Evolutionary conservation across 2,888 invertebrate genomes (phyloP).

Genomic region (Apocheima hispidaria): DNA sequence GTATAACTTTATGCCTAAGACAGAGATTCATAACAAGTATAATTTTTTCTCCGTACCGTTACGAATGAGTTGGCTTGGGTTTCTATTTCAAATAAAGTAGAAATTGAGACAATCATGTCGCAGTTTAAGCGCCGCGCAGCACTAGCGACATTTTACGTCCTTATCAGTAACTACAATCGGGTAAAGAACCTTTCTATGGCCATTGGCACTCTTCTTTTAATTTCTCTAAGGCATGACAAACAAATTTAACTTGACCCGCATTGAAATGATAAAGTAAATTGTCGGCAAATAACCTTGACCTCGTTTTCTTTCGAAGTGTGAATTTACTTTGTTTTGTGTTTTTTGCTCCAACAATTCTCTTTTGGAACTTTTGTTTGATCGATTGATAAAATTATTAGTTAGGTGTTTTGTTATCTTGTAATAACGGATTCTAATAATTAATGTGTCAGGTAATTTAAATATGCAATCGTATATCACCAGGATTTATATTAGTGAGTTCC

Average conservation of each 20-base stretch:
- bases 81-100: no score
- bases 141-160: no score
- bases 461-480: background rate
- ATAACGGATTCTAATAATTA: background rate
- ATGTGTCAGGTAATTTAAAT: slow-evolving; percentile 27
- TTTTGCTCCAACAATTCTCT: slow-evolving; percentile 5
- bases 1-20: no score
- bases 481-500: slow-evolving; percentile 15
- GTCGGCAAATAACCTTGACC: slow-evolving; percentile 14
- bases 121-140: no score
- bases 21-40: no score
- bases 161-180: no score
- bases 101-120: no score
- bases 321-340: slow-evolving; percentile 2
- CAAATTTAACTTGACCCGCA: background rate
- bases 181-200: no score
- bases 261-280: slow-evolving; percentile 1
- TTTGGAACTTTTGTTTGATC: background rate
- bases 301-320: background rate
- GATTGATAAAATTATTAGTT: background rate
- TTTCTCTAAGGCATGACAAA: background rate
- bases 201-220: no score
- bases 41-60: no score
- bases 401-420: background rate
- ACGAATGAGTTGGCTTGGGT: no score